phyloP scores from a whole-genome alignment of 2,113 vertebrate genomes.

The Erinaceus europaeus region DNA sequence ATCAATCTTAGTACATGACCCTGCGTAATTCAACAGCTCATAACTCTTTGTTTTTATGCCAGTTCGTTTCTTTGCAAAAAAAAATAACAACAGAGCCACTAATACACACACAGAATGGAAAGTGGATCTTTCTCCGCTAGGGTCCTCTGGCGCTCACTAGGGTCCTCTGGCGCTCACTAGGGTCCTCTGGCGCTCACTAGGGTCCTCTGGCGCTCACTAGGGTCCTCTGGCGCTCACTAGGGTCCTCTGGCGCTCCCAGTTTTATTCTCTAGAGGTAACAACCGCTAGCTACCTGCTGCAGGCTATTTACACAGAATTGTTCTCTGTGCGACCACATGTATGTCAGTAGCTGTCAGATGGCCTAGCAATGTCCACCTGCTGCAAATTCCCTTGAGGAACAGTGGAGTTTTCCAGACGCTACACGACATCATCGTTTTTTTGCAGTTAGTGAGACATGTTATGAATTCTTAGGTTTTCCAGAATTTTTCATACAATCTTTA shows the following conservation, averaged over 20 bases:
- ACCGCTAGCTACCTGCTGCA: background rate
- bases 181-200: too few species aligned
- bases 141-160: background rate
- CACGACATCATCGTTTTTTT: too few species aligned
- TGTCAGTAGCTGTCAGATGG: background rate
- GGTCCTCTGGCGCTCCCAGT: background rate
- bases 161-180: too few species aligned
- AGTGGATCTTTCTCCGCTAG: conserved; percentile 3
- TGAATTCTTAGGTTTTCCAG: conserved; percentile 12
- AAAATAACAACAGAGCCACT: conserved; percentile 19
- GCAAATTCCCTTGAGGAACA: background rate
- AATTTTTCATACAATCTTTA: background rate
- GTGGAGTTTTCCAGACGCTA: background rate
- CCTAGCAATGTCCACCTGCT: background rate
- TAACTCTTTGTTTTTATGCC: conserved; percentile 56
- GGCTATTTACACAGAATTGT: background rate
- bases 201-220: too few species aligned
- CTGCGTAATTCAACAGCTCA: conserved; percentile 61
- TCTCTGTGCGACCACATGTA: background rate
- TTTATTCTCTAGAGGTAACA: background rate
- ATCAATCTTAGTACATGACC: conserved; percentile 53
- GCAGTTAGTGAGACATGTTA: background rate
- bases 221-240: too few species aligned
- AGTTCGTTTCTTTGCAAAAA: conserved; percentile 49
- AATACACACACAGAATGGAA: conserved; percentile 44